Evolutionary conservation across 1,140 invertebrate genomes (phyloP).

Genomic region (Triops cancriformis): DNA sequence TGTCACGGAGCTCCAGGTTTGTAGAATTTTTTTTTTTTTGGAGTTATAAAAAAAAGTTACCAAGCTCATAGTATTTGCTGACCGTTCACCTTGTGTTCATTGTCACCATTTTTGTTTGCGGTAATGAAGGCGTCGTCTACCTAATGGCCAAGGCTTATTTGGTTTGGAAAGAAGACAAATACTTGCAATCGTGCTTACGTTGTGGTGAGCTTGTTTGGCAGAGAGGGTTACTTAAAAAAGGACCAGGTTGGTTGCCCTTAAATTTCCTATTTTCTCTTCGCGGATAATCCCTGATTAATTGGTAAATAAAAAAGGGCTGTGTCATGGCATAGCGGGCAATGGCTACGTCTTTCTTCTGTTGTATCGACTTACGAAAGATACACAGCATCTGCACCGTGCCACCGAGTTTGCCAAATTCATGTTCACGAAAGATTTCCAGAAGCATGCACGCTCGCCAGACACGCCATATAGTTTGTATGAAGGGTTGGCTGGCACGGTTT

Average conservation of each 20-base stretch:
- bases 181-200: conserved; percentile 55
- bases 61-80: too few species aligned
- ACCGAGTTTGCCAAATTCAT: conserved; percentile 68
- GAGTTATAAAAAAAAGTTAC: conserved; percentile 13
- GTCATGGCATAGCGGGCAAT: conserved; percentile 77
- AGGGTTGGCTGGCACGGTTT: conserved; percentile 74
- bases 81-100: not conserved
- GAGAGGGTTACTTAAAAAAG: conserved; percentile 69
- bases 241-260: conserved; percentile 44
- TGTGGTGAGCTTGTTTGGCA: conserved; percentile 69
- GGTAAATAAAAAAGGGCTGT: conserved; percentile 46
- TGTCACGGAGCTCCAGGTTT: conserved; percentile 72
- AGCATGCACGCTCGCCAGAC: conserved; percentile 64
- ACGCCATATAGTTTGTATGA: conserved; percentile 74
- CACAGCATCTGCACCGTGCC: conserved; percentile 62
- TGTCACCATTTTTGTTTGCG: conserved; percentile 1
- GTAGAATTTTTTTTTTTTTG: not conserved
- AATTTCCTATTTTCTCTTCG: not conserved
- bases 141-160: conserved; percentile 71
- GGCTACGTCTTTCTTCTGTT: conserved; percentile 74
- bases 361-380: conserved; percentile 60
- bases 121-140: conserved; percentile 57
- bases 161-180: conserved; percentile 62
- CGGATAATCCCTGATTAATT: not conserved
- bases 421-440: conserved; percentile 53